These are phyloP conservation scores for Acanthosepion pharaonis DNA, from an alignment of 2,888 invertebrate genomes.

Conservation along the genomic window DNA sequence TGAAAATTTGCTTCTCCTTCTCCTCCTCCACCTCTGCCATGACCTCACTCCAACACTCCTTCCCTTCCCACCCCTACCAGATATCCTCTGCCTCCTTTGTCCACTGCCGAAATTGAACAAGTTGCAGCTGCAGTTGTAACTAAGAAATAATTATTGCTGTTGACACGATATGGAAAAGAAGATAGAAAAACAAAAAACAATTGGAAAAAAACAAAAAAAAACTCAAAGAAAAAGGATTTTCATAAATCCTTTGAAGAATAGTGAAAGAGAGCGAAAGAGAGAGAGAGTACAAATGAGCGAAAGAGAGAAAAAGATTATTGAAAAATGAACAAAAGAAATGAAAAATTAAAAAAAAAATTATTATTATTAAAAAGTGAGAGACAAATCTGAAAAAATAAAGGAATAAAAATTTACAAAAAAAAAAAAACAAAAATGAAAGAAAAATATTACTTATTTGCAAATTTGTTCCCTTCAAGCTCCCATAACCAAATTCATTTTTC, in stretches of 20 bases:
- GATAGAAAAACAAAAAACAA: neutral
- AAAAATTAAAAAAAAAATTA: neutral
- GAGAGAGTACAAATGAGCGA: neutral
- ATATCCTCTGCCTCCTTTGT: neutral
- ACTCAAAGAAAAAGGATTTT: neutral
- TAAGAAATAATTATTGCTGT: neutral
- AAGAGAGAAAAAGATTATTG: neutral
- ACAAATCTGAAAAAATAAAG: neutral
- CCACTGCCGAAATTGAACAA: constrained; percentile 10
- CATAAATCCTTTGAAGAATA: neutral
- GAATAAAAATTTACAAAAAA: neutral
- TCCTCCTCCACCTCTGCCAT: neutral
- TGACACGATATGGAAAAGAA: neutral
- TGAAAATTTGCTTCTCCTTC: neutral
- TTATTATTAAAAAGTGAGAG: neutral
- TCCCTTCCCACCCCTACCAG: neutral
- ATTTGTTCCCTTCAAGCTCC: neutral
- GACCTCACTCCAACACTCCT: neutral
- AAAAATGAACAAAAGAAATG: neutral
- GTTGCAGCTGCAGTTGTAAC: neutral
- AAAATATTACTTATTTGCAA: constrained; percentile 7
- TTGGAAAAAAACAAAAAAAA: neutral
- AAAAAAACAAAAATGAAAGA: neutral
- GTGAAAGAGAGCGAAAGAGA: neutral
- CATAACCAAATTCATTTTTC: neutral